phyloP scores from a whole-genome alignment of 2,113 vertebrate species.

The Cromileptes altivelis region DNA sequence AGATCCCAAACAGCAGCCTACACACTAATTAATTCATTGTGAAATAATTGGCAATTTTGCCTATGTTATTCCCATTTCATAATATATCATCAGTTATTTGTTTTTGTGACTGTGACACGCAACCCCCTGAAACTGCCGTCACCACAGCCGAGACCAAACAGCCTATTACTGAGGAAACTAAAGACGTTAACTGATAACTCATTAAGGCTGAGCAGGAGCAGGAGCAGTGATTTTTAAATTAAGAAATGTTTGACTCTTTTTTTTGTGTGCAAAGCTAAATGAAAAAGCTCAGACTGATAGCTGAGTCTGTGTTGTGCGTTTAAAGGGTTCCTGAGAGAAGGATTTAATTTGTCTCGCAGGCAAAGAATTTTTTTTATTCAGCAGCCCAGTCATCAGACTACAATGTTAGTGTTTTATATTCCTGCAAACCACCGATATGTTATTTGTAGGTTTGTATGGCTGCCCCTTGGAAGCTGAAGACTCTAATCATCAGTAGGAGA shows the following conservation, averaged over 20 bases:
- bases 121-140: not conserved
- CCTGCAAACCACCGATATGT: no score
- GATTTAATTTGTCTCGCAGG: not conserved
- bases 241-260: not conserved
- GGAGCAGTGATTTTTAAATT: not conserved
- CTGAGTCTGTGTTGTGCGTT: not conserved
- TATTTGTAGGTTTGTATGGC: no score
- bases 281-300: not conserved
- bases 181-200: not conserved
- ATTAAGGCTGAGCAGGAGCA: not conserved
- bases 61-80: not conserved
- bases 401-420: no score
- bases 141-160: not conserved
- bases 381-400: no score
- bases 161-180: not conserved
- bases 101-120: not conserved
- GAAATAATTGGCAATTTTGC: not conserved
- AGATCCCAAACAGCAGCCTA: conserved; percentile 18
- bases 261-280: not conserved
- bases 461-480: no score
- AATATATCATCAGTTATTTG: not conserved
- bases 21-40: conserved; percentile 9
- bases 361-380: not conserved
- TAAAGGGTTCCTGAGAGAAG: not conserved
- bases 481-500: no score